Evolutionary conservation across 2,888 invertebrate species (phyloP).

Genomic region (Drosophila lacicola): DNA sequence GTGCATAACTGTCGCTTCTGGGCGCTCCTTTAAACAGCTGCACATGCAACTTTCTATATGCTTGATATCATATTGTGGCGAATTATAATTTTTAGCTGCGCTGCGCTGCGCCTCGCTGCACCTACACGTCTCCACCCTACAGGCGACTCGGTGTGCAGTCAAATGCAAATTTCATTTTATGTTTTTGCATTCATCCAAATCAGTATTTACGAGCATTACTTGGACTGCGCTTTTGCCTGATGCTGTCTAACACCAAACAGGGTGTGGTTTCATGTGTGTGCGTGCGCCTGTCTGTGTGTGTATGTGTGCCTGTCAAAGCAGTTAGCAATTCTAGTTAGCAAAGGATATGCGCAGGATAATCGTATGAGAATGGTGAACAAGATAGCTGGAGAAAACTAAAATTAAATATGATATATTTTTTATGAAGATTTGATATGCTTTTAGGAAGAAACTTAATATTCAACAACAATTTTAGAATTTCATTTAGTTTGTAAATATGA

Average conservation of each 20-base stretch:
- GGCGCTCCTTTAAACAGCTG: slow-evolving; percentile 21
- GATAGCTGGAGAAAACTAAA: background rate
- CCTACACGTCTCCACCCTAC: background rate
- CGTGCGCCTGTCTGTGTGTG: slow-evolving; percentile 2
- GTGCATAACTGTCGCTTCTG: slow-evolving; percentile 71
- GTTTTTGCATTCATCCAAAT: slow-evolving; percentile 71
- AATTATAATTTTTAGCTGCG: slow-evolving; percentile 63
- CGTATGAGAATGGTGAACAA: background rate
- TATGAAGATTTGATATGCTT: background rate
- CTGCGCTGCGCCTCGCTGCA: background rate
- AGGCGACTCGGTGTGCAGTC: slow-evolving; percentile 46
- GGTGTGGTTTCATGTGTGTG: slow-evolving; percentile 29
- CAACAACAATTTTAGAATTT: too few species aligned
- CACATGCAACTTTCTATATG: slow-evolving; percentile 5
- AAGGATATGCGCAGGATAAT: background rate
- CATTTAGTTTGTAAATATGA: too few species aligned
- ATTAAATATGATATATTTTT: background rate
- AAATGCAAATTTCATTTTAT: slow-evolving; percentile 76
- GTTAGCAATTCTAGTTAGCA: background rate
- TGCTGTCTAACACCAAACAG: slow-evolving; percentile 13
- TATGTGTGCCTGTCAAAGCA: slow-evolving; percentile 1
- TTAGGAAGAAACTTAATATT: too few species aligned
- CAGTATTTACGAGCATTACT: slow-evolving; percentile 64
- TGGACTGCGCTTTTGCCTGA: slow-evolving; percentile 48
- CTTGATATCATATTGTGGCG: slow-evolving; percentile 57